Base-by-base conservation (phyloP, 2,113 vertebrate species). In the Sceloporus tristichus region DNA sequence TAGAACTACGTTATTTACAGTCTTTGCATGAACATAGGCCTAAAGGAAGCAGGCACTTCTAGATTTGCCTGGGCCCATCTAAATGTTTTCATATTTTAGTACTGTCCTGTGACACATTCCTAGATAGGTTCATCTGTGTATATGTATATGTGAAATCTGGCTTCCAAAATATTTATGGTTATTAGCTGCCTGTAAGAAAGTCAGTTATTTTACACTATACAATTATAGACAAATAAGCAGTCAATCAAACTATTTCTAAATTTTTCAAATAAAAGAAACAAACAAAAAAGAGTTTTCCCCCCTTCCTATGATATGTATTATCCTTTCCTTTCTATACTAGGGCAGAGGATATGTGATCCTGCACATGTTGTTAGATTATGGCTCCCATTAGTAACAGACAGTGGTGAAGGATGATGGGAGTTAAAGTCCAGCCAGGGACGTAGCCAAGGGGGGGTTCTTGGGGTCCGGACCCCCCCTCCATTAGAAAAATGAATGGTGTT, bases 161-260 rank as follows among this genome's bases (percentile, higher is more conserved):
- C 88, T 87, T 93, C 23, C 4, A 88, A 77, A 82, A 89, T 29
- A 62, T 80, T n/a, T 93, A 94, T 79, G 34, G 70, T 54, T n/a
- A 87, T 79, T 54, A 88, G 77, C 14, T 86, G 86, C 77, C 87
- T 91, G 79, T 87, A 85, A 88, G 86, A 92, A 78, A 91, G 0
- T 0, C 79, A 81, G 75, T 25, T 87, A 90, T 70, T 76, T 4
- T 92, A 86, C 88, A 81, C 59, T 80, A 77, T 68, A 89, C 92
- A 87, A 59, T 9, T 85, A 78, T 68, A 88, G 76, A 90, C 59
- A 90, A 79, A 83, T 89, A 10, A 88, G 29, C 38, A 88, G 83
- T 90, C 38, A 89, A 90, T 11, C 92, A 93, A 94, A 91, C n/a
- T 3, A 1, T 65, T 71, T 79, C 89, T 82, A 54, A 88, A 19